phyloP scores from a whole-genome alignment of 2,113 vertebrate species.

The Callithrix jacchus region DNA sequence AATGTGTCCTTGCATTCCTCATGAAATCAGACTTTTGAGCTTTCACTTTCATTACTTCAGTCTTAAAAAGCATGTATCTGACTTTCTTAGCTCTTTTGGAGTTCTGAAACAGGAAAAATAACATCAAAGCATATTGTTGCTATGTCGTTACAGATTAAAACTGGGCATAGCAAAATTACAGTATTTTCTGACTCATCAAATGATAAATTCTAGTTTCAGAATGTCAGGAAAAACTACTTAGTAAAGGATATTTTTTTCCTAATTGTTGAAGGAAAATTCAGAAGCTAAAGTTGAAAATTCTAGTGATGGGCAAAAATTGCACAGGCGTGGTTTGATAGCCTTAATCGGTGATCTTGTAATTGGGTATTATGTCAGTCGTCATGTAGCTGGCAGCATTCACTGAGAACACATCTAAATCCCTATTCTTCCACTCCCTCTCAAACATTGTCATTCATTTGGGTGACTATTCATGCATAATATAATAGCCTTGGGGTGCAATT shows the following conservation, averaged over 20 bases:
- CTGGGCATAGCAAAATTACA: not conserved
- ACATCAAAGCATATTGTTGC: not conserved
- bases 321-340: constrained; percentile 65
- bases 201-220: not conserved
- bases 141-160: not conserved
- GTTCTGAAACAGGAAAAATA: not conserved
- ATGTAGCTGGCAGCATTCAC: constrained; percentile 58
- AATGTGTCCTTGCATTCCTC: not conserved
- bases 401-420: constrained; percentile 70
- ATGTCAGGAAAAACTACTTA: not conserved
- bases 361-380: constrained; percentile 70
- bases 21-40: not conserved
- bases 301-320: constrained; percentile 48
- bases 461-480: constrained; percentile 77
- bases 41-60: not conserved
- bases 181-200: not conserved
- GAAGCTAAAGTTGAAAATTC: constrained; percentile 56
- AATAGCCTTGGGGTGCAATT: constrained; percentile 77
- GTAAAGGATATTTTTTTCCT: not conserved
- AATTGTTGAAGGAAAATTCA: constrained; percentile 37
- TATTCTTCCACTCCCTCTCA: constrained; percentile 67
- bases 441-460: constrained; percentile 70
- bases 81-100: not conserved
- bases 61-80: not conserved
- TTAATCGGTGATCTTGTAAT: constrained; percentile 78